phyloP scores from a whole-genome alignment of 2,113 vertebrate genomes.

The Plecotus auritus region DNA sequence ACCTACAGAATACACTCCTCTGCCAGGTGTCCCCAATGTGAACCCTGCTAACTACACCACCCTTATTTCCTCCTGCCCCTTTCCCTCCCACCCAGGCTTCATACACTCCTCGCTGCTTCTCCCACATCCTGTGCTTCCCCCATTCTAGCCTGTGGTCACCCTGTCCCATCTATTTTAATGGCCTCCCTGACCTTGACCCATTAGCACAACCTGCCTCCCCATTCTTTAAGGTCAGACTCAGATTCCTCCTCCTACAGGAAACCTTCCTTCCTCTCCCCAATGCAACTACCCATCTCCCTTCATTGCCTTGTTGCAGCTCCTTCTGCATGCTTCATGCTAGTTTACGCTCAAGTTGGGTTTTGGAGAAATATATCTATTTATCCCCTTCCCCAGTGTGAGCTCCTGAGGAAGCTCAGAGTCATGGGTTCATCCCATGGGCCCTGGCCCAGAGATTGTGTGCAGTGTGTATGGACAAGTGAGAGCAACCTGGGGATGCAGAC shows the following conservation, averaged over 20 bases:
- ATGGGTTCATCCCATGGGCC: rapidly evolving
- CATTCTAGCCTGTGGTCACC: not conserved
- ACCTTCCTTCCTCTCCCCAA: not conserved
- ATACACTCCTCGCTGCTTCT: not conserved
- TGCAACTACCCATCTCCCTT: not conserved
- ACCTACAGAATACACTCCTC: not conserved
- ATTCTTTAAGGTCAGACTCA: not conserved
- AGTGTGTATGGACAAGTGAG: not conserved
- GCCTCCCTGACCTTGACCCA: not conserved
- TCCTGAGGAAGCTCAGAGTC: not conserved
- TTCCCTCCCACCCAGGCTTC: rapidly evolving
- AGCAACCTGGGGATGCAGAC: not conserved
- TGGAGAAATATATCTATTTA: not conserved
- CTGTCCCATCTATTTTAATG: not conserved
- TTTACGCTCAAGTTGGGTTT: not conserved
- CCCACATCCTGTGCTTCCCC: not conserved
- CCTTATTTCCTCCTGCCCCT: not conserved
- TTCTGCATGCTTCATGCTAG: not conserved
- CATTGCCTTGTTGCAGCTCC: not conserved
- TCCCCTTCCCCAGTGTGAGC: not conserved
- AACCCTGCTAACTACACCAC: no score
- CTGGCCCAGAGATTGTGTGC: not conserved
- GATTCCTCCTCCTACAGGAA: not conserved
- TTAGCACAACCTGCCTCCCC: not conserved
- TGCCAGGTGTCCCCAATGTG: not conserved